Conservation (phyloP, 2,113 vertebrate genomes). For the Thamnophis sirtalis region DNA sequence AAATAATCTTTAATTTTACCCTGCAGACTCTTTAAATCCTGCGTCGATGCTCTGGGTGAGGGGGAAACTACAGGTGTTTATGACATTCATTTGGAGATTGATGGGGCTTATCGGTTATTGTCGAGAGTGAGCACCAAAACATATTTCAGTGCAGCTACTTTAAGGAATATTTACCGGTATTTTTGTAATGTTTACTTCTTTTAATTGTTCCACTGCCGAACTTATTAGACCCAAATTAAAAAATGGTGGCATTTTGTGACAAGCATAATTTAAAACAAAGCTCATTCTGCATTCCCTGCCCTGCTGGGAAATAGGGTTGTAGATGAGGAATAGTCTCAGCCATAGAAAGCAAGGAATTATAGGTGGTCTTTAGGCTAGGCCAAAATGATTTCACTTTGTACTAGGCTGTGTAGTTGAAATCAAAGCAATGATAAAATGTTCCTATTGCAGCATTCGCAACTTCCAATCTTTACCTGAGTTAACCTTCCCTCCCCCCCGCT, state of each 20-base stretch:
- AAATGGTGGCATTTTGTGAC: background rate
- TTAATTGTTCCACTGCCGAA: background rate
- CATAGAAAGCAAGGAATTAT: background rate
- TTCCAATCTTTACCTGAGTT: background rate
- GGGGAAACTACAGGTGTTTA: background rate
- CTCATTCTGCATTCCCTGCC: background rate
- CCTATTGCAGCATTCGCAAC: background rate
- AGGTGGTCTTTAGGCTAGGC: background rate
- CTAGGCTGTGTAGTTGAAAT: background rate
- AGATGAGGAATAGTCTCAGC: background rate
- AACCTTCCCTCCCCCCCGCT: too few relatives aligned
- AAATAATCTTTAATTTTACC: background rate
- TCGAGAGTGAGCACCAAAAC: background rate
- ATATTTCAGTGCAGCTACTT: background rate
- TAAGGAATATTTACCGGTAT: background rate
- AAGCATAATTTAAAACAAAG: background rate
- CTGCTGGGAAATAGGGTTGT: background rate
- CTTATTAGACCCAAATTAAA: background rate
- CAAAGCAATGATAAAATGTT: background rate
- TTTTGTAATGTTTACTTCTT: background rate
- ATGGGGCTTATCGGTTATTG: background rate
- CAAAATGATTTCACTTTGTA: background rate
- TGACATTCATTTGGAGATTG: slow-evolving; percentile 5
- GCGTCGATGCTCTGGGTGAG: background rate
- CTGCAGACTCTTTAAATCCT: background rate